These are phyloP conservation scores for Hirundo rustica DNA, from an alignment of 2,797 vertebrate genomes.

Conservation along the genomic window DNA sequence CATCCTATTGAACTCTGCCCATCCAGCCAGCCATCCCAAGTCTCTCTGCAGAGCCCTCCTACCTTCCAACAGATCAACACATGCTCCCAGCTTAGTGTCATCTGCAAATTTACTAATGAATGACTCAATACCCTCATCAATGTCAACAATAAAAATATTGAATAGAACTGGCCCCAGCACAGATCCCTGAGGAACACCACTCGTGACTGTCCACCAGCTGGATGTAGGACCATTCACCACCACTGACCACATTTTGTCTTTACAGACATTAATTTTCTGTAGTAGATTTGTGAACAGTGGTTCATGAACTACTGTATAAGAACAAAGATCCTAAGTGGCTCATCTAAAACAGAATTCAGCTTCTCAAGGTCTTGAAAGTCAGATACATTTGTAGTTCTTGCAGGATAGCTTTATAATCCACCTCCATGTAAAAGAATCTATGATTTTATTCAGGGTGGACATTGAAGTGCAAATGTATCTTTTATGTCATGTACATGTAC, in stretches of 20 bases:
- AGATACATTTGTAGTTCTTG: not conserved
- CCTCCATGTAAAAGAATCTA: not conserved
- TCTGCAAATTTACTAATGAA: too few relatives aligned
- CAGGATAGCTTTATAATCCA: not conserved
- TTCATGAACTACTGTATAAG: not conserved
- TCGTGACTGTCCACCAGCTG: too few relatives aligned
- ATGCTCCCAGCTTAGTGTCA: too few relatives aligned
- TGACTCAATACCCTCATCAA: too few relatives aligned
- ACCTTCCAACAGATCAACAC: too few relatives aligned
- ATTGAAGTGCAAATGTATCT: not conserved
- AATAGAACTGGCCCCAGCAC: too few relatives aligned
- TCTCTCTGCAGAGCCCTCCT: too few relatives aligned
- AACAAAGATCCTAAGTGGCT: not conserved
- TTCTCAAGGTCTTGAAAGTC: not conserved
- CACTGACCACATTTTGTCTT: not conserved
- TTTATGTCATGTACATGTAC: not conserved
- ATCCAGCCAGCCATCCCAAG: too few relatives aligned
- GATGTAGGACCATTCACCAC: too few relatives aligned
- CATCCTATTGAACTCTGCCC: too few relatives aligned
- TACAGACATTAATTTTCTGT: not conserved
- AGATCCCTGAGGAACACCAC: too few relatives aligned
- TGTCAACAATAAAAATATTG: too few relatives aligned
- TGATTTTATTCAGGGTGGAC: not conserved
- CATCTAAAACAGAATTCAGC: not conserved
- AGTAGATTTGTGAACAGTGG: not conserved